phyloP scores from a whole-genome alignment of 2,888 invertebrate species.

The Tricholauxania praeusta region DNA sequence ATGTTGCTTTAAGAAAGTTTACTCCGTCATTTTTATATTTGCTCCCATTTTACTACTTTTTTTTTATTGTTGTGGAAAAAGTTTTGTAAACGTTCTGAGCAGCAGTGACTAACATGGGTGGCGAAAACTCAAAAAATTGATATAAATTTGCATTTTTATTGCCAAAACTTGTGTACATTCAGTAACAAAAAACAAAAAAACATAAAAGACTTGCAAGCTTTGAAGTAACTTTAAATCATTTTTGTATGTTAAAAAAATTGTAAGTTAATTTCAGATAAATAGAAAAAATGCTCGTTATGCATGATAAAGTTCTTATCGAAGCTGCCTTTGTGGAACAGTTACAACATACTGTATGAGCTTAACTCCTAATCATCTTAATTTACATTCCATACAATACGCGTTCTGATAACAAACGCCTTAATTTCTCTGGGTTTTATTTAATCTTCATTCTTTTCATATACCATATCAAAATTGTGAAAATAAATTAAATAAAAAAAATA shows the following conservation, averaged over 20 bases:
- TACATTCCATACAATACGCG: too few species aligned
- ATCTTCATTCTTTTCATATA: too few species aligned
- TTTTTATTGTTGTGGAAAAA: background rate
- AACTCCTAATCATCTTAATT: too few species aligned
- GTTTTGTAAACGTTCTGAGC: background rate
- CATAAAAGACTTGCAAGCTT: background rate
- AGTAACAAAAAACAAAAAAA: background rate
- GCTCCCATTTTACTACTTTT: too few species aligned
- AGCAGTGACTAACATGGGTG: too few species aligned
- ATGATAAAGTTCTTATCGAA: background rate
- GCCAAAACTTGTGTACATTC: background rate
- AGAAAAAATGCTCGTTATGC: background rate
- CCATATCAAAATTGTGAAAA: too few species aligned
- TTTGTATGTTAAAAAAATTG: background rate
- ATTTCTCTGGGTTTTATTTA: too few species aligned
- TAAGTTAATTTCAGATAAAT: background rate
- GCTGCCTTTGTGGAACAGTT: too few species aligned
- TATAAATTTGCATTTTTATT: conserved; percentile 14
- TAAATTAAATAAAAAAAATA: too few species aligned
- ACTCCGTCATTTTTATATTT: background rate
- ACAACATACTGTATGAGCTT: too few species aligned
- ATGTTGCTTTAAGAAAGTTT: background rate
- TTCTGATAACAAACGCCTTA: too few species aligned
- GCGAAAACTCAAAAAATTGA: background rate
- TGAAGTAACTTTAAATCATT: background rate